Percentiles rank a stretch among this genome's conserved stretches.
phyloP scores from a whole-genome alignment of 2,113 vertebrate genomes.

The Labeo catla region DNA sequence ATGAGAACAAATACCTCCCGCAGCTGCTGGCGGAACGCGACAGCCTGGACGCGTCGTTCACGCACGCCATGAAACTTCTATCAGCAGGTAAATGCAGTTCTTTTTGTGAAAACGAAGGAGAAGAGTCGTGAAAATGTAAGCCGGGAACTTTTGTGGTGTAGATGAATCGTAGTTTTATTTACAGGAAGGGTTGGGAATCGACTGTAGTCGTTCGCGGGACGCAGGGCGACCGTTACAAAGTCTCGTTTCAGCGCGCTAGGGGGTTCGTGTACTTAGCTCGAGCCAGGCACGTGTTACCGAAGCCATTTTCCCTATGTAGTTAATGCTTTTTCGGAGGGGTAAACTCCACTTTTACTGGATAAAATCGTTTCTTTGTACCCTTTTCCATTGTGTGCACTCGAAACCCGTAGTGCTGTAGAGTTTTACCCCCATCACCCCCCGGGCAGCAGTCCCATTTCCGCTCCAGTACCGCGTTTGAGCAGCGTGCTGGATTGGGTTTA shows the following conservation, averaged over 20 bases:
- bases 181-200: background rate
- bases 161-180: too few species aligned
- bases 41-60: constrained; percentile 90
- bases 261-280: background rate
- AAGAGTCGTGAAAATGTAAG: too few species aligned
- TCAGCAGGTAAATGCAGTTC: constrained; percentile 80
- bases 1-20: constrained; percentile 88
- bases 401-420: background rate
- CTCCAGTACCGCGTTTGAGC: background rate
- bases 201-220: background rate
- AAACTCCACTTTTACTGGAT: background rate
- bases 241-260: background rate
- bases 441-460: background rate
- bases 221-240: constrained; percentile 15
- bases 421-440: background rate
- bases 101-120: background rate
- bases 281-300: background rate
- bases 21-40: constrained; percentile 93
- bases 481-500: background rate
- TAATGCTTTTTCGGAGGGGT: background rate
- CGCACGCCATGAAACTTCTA: constrained; percentile 92
- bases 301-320: background rate
- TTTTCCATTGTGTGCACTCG: background rate
- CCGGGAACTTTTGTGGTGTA: background rate
- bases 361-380: background rate